Percentiles rank a stretch among this genome's conserved stretches.
These are phyloP conservation scores for Cylloceria caligata DNA, from an alignment of 2,888 invertebrate species.

Conservation along the genomic window DNA sequence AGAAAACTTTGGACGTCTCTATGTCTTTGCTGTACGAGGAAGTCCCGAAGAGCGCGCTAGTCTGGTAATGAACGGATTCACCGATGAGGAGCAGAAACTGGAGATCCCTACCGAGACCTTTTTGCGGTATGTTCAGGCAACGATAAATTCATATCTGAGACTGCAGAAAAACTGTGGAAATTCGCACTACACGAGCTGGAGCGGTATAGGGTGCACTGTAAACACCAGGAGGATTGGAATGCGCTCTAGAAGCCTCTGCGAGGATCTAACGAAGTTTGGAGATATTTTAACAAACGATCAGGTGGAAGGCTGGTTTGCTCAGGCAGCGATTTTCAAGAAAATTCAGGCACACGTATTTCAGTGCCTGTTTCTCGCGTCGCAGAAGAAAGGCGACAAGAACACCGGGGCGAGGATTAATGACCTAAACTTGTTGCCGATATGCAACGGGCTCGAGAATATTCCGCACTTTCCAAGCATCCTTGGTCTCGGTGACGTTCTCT, in stretches of 20 bases:
- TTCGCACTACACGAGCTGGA: conserved; percentile 87
- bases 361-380: conserved; percentile 86
- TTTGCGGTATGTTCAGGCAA: conserved; percentile 90
- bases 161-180: conserved; percentile 87
- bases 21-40: conserved; percentile 82
- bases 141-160: conserved; percentile 91
- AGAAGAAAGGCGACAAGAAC: conserved; percentile 85
- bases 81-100: conserved; percentile 80
- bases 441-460: conserved; percentile 89
- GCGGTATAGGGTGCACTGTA: conserved; percentile 87
- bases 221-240: conserved; percentile 86
- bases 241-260: conserved; percentile 87
- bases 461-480: conserved; percentile 91
- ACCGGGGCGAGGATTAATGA: conserved; percentile 84
- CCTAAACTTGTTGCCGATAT: conserved; percentile 85
- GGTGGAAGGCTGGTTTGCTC: conserved; percentile 85
- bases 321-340: conserved; percentile 85
- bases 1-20: conserved; percentile 82
- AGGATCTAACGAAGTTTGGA: conserved; percentile 84
- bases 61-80: conserved; percentile 79
- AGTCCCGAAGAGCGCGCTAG: conserved; percentile 80
- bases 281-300: conserved; percentile 83
- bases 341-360: conserved; percentile 86
- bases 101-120: conserved; percentile 78
- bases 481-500: conserved; percentile 92